Evolutionary conservation across 2,888 invertebrate genomes (phyloP), one percentile per base, ranked within the genome.

Genomic region (Morpho achilles): DNA sequence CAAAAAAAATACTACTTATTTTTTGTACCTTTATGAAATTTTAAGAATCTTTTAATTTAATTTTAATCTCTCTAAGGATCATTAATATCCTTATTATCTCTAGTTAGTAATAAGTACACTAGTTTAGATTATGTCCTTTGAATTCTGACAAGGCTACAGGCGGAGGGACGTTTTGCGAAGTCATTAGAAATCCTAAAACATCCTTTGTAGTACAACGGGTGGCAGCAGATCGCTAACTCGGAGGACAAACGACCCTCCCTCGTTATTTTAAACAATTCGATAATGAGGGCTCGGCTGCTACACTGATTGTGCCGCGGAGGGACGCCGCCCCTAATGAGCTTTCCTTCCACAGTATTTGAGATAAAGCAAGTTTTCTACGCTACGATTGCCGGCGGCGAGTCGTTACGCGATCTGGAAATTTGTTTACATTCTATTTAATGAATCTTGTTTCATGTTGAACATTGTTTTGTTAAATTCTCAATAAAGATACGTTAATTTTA

Each of bases 261-360:
- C 84, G 85, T 87, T 86, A 87, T 84, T 88, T 87, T 88, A 87
- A 87, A 88, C 87, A 87, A 85, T 86, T 86, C 84, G 80, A 81
- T 86, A 85, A 86, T 81, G 84, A 84, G 73, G 73, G 56, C 53
- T 45, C 52, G 56, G 53, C 56, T 50, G 69, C 70, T 68, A 67
- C 75, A 65, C 79, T 81, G 84, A 81, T 83, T 82, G 82, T 75
- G 74, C 74, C 72, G 78, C 82, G 79, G 79, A 82, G 82, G 81
- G 75, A 71, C 69, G 68, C 71, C 73, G 73, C 74, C 77, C 74
- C 82, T 87, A 87, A 87, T 86, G 84, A 87, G 80, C 68, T 72
- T 65, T 76, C 74, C 70, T 74, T 73, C 70, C 69, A 70, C 69
- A 71, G 74, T 75, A 71, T 69, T 69, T 63, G 67, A 73, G 78